These are phyloP conservation scores for Cataglyphis albicans DNA, from an alignment of 2,888 invertebrate genomes.

Conservation along the genomic window DNA sequence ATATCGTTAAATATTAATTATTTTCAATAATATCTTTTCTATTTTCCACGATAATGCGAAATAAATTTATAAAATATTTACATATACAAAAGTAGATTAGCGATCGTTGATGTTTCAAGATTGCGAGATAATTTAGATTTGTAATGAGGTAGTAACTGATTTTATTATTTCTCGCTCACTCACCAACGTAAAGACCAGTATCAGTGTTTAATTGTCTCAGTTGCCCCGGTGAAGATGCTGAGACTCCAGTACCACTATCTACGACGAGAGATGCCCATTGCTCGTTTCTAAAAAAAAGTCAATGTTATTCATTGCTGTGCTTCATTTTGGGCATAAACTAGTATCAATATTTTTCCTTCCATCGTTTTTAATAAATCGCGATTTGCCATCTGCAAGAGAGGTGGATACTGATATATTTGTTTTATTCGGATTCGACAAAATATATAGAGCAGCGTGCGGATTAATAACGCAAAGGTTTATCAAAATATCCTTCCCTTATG, in stretches of 20 bases:
- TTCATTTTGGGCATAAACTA: constrained; percentile 16
- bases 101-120: background rate
- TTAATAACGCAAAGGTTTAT: constrained; percentile 40
- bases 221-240: constrained; percentile 94
- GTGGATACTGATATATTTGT: background rate
- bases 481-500: constrained; percentile 22
- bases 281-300: constrained; percentile 89
- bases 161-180: constrained; percentile 74
- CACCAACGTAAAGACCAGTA: constrained; percentile 96
- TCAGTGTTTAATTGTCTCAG: constrained; percentile 94
- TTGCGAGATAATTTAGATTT: background rate
- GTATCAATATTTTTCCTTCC: constrained; percentile 21
- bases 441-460: constrained; percentile 8
- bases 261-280: constrained; percentile 95
- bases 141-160: background rate
- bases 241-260: constrained; percentile 94
- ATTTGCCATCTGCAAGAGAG: constrained; percentile 31
- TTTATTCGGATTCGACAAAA: constrained; percentile 16
- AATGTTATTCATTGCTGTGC: constrained; percentile 19
- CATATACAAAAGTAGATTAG: background rate
- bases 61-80: background rate
- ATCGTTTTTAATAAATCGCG: constrained; percentile 19
- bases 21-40: background rate
- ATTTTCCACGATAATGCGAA: background rate
- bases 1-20: background rate